Conservation (phyloP, 1,140 invertebrate species). For the Drepana arcuata region DNA sequence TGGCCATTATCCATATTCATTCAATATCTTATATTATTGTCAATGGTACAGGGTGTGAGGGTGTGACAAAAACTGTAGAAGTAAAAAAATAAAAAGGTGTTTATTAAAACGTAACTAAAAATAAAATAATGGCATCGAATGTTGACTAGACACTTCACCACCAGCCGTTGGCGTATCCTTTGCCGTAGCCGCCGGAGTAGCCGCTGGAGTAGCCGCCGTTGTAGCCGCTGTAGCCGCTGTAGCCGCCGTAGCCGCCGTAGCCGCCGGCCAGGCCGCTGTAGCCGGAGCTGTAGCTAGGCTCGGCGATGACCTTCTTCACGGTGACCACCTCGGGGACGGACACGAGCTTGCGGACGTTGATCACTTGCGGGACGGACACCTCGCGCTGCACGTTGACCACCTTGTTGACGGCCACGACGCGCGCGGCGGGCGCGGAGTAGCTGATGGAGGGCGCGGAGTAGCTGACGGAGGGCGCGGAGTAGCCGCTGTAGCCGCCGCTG, state of each 20-base stretch:
- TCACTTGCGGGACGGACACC: conserved; percentile 23
- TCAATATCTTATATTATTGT: too few species aligned
- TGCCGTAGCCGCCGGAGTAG: neutral
- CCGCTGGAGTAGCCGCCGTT: neutral
- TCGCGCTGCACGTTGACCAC: conserved; percentile 20
- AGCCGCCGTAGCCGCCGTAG: conserved; percentile 3
- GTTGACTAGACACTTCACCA: conserved; percentile 15
- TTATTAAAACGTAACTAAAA: too few species aligned
- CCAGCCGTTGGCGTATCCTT: conserved; percentile 21
- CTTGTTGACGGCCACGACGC: conserved; percentile 26
- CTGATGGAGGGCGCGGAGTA: conserved; percentile 10
- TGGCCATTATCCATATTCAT: too few species aligned
- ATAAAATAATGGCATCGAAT: neutral
- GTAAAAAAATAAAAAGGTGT: too few species aligned
- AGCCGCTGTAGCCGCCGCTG: conserved; percentile 2
- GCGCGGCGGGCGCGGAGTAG: conserved; percentile 12
- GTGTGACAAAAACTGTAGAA: too few species aligned
- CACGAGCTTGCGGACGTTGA: conserved; percentile 31
- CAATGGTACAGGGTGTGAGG: too few species aligned
- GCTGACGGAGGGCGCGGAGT: conserved; percentile 5
- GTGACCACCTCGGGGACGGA: conserved; percentile 37
- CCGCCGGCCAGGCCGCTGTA: conserved; percentile 19
- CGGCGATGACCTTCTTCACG: conserved; percentile 32
- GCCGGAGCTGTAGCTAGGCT: conserved; percentile 25
- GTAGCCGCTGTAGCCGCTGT: neutral